Evolutionary conservation across 35 echinoderm and acorn worm species (phyloP).

Genomic region (Hemicentrotus pulcherrimus): DNA sequence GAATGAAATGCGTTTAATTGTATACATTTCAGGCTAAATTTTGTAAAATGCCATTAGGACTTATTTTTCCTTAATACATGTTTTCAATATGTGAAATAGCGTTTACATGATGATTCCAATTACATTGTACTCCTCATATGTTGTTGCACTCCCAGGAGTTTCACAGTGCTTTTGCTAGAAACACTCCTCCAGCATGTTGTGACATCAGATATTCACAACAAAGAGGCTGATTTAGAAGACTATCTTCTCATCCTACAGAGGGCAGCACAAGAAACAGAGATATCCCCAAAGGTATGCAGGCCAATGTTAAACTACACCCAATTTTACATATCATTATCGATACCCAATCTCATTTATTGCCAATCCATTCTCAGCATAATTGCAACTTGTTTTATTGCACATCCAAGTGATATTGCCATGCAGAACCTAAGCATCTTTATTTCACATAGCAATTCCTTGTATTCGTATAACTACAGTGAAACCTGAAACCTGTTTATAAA

Average conservation of each 20-base stretch:
- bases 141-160: slow-evolving; percentile 40
- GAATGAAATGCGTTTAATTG: too few relatives aligned
- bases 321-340: too few relatives aligned
- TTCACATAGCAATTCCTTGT: too few relatives aligned
- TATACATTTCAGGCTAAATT: neutral
- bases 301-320: neutral
- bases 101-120: neutral
- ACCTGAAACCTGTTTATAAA: too few relatives aligned
- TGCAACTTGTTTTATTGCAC: too few relatives aligned
- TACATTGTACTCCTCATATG: neutral
- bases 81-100: too few relatives aligned
- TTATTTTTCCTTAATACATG: too few relatives aligned
- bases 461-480: too few relatives aligned
- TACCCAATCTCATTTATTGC: too few relatives aligned
- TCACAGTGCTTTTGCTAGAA: slow-evolving; percentile 56
- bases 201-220: slow-evolving; percentile 23
- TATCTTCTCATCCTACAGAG: slow-evolving; percentile 65
- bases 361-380: neutral
- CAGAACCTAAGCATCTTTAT: too few relatives aligned
- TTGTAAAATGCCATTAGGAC: neutral
- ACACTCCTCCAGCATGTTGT: slow-evolving; percentile 56
- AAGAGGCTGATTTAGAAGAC: slow-evolving; percentile 58
- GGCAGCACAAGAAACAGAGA: slow-evolving; percentile 61
- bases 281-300: slow-evolving; percentile 58
- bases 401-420: too few relatives aligned